These are phyloP conservation scores for Epinotia demarniana DNA, from an alignment of 2,888 invertebrate species.

Conservation along the genomic window DNA sequence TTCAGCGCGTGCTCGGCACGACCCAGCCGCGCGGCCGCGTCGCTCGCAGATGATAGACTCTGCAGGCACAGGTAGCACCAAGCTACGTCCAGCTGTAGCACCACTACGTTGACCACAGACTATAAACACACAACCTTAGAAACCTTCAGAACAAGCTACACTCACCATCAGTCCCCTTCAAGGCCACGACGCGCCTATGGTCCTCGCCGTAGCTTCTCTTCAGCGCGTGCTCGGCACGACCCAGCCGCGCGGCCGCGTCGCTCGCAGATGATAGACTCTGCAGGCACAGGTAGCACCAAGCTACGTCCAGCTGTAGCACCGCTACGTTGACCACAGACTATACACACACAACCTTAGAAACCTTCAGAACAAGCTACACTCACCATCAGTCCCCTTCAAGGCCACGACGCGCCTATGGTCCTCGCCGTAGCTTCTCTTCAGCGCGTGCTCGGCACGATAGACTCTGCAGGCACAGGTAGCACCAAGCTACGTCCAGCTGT, in stretches of 20 bases:
- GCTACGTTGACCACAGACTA: background rate
- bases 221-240: conserved; percentile 87
- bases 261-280: conserved; percentile 82
- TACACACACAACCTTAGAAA: background rate
- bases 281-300: conserved; percentile 60
- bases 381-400: conserved; percentile 72
- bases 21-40: conserved; percentile 88
- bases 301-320: background rate
- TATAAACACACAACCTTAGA: too few relatives aligned
- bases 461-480: conserved; percentile 91
- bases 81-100: conserved; percentile 72
- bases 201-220: conserved; percentile 83
- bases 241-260: conserved; percentile 89
- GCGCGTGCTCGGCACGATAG: conserved; percentile 88
- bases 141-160: background rate
- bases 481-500: conserved; percentile 95
- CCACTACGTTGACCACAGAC: conserved; percentile 92
- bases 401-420: conserved; percentile 66
- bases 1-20: conserved; percentile 87
- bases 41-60: conserved; percentile 80
- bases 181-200: conserved; percentile 64
- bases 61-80: conserved; percentile 93
- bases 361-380: conserved; percentile 35
- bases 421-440: conserved; percentile 85
- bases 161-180: conserved; percentile 72